These are phyloP conservation scores for Nomia melanderi DNA, from an alignment of 1,140 invertebrate species.

Conservation along the genomic window DNA sequence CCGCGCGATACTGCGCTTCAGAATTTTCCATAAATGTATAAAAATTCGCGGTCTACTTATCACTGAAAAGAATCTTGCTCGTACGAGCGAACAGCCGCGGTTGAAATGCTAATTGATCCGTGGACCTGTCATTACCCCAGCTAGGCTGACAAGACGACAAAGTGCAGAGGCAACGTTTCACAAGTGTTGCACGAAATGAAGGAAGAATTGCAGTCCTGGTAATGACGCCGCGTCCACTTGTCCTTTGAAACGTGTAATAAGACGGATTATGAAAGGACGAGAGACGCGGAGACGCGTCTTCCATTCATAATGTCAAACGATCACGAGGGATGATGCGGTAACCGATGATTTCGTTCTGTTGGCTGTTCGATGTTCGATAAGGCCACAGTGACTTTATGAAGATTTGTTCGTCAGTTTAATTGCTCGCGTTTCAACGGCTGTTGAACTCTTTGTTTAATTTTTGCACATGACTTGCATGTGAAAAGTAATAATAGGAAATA, in stretches of 20 bases:
- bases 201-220: slow-evolving; percentile 40
- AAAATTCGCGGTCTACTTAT: too few species aligned
- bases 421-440: too few species aligned
- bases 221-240: slow-evolving; percentile 41
- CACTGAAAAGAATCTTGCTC: background rate
- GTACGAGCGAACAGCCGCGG: slow-evolving; percentile 25
- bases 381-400: too few species aligned
- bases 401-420: too few species aligned
- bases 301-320: slow-evolving; percentile 48
- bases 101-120: slow-evolving; percentile 44
- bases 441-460: too few species aligned
- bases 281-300: slow-evolving; percentile 26
- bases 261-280: slow-evolving; percentile 55
- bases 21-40: too few species aligned
- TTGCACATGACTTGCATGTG: too few species aligned
- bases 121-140: slow-evolving; percentile 4
- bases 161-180: slow-evolving; percentile 47
- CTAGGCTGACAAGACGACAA: slow-evolving; percentile 34
- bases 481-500: too few species aligned
- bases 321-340: slow-evolving; percentile 10
- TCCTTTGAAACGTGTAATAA: slow-evolving; percentile 47
- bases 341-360: background rate
- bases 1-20: background rate
- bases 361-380: background rate
- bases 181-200: background rate